Percentiles rank a stretch among this genome's conserved stretches.
These are phyloP conservation scores for Muscicapa adusta DNA, from an alignment of 2,113 vertebrate species.

Conservation along the genomic window DNA sequence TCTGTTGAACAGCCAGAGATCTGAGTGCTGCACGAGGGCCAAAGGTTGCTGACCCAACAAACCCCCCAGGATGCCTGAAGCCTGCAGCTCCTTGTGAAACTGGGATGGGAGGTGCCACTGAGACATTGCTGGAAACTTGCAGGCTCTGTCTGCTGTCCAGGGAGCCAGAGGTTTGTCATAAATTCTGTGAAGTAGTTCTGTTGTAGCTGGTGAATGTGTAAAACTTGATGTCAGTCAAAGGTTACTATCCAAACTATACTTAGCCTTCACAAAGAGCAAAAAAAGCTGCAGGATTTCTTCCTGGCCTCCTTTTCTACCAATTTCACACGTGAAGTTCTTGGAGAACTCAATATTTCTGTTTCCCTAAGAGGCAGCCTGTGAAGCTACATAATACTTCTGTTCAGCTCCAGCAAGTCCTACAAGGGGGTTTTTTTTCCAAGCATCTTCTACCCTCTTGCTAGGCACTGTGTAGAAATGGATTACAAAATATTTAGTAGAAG, in stretches of 20 bases:
- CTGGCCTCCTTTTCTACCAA: neutral
- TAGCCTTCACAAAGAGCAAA: neutral
- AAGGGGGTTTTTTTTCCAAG: neutral
- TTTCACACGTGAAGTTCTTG: neutral
- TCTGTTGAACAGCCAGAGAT: neutral
- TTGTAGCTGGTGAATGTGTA: neutral
- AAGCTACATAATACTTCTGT: neutral
- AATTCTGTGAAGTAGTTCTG: neutral
- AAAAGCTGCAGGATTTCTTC: neutral
- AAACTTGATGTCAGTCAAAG: neutral
- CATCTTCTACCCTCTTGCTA: neutral
- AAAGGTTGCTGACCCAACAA: neutral
- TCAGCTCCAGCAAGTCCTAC: neutral
- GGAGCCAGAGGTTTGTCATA: neutral
- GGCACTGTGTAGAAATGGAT: neutral
- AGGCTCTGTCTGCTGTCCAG: neutral
- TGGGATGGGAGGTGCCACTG: neutral
- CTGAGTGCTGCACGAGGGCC: neutral
- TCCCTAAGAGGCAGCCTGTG: neutral
- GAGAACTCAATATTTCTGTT: neutral
- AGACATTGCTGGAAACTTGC: neutral
- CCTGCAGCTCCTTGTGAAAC: neutral
- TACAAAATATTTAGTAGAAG: neutral
- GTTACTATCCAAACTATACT: neutral
- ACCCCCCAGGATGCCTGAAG: neutral